Percentiles rank a stretch among this genome's conserved stretches.
These are phyloP conservation scores for Pseudomyrmex sp. DNA, from an alignment of 1,140 invertebrate genomes.

Conservation along the genomic window DNA sequence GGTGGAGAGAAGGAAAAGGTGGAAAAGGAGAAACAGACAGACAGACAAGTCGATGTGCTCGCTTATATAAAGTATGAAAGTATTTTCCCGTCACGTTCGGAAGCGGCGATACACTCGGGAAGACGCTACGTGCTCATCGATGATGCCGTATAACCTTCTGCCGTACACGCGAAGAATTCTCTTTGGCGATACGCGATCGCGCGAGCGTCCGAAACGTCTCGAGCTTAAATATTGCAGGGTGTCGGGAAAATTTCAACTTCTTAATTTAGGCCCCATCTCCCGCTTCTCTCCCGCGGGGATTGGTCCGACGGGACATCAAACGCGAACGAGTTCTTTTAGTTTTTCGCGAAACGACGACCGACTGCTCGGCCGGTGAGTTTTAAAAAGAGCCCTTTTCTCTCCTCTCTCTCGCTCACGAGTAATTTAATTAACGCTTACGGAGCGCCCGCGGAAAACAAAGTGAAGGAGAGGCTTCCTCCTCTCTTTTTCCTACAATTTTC, in stretches of 20 bases:
- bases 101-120: constrained; percentile 53
- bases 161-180: constrained; percentile 30
- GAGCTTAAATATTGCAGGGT: constrained; percentile 44
- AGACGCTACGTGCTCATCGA: constrained; percentile 63
- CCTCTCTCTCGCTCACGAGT: background rate
- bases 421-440: constrained; percentile 69
- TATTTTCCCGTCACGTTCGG: constrained; percentile 60
- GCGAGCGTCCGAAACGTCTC: constrained; percentile 5
- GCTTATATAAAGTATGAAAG: constrained; percentile 58
- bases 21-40: constrained; percentile 13
- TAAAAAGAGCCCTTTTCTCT: constrained; percentile 22
- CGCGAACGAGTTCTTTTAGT: constrained; percentile 21
- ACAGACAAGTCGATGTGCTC: constrained; percentile 16
- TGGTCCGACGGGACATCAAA: constrained; percentile 43
- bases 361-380: constrained; percentile 13
- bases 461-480: constrained; percentile 6
- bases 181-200: constrained; percentile 36
- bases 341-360: constrained; percentile 42
- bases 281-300: constrained; percentile 5
- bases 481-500: background rate
- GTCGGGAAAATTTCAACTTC: constrained; percentile 52
- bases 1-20: background rate
- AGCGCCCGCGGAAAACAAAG: constrained; percentile 47
- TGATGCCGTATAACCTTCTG: constrained; percentile 37
- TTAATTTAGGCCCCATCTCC: constrained; percentile 35